phyloP scores from a whole-genome alignment of 2,888 invertebrate genomes.

The Trichogramma dendrolimi region DNA sequence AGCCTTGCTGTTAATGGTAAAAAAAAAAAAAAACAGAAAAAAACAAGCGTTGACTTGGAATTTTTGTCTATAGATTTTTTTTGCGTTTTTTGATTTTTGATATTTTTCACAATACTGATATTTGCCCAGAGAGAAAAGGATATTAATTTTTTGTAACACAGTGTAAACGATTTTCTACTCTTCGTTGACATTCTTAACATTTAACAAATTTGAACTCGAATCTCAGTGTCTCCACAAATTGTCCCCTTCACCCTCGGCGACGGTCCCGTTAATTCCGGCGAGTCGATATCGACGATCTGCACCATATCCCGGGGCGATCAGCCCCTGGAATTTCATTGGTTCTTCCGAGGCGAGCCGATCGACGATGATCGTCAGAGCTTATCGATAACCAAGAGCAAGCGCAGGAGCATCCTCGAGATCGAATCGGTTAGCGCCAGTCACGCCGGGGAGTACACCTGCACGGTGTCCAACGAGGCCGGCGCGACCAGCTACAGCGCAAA shows the following conservation, averaged over 20 bases:
- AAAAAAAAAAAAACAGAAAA: constrained; percentile 34
- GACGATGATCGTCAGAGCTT: constrained; percentile 44
- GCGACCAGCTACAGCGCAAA: constrained; percentile 63
- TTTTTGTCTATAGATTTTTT: too few relatives aligned
- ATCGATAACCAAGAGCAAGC: constrained; percentile 53
- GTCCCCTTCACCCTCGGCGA: constrained; percentile 67
- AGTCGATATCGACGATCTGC: constrained; percentile 66
- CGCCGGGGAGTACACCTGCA: constrained; percentile 73
- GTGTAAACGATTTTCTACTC: neutral
- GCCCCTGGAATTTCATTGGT: constrained; percentile 71
- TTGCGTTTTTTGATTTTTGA: too few relatives aligned
- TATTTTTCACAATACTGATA: too few relatives aligned
- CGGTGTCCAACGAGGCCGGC: constrained; percentile 70
- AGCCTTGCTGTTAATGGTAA: constrained; percentile 72
- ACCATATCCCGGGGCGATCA: constrained; percentile 70
- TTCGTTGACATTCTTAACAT: too few relatives aligned
- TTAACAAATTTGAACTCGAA: neutral
- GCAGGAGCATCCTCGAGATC: constrained; percentile 63
- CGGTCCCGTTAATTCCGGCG: constrained; percentile 63
- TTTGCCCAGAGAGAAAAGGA: too few relatives aligned
- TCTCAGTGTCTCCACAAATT: constrained; percentile 68
- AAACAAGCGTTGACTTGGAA: neutral
- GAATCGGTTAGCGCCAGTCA: constrained; percentile 67
- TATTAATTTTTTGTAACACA: too few relatives aligned
- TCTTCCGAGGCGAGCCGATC: constrained; percentile 63